Conservation (phyloP, 1,140 invertebrate genomes). For the Bombus waltoni region DNA sequence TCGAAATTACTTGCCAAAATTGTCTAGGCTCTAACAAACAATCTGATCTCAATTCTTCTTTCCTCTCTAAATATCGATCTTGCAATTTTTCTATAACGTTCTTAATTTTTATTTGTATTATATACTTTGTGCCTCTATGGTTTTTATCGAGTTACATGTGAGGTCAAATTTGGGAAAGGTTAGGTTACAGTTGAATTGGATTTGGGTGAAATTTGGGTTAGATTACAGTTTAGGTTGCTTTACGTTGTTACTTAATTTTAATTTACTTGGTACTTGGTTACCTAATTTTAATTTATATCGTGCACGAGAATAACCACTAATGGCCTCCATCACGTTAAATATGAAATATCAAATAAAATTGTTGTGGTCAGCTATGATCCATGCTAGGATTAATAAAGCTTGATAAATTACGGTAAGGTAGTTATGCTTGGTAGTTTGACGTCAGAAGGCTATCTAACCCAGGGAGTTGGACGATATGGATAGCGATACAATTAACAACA, state of each 20-base stretch:
- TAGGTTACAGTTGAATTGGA: background rate
- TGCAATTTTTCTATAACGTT: too few relatives aligned
- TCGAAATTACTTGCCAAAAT: background rate
- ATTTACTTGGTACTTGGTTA: background rate
- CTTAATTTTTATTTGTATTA: too few relatives aligned
- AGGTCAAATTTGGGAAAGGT: background rate
- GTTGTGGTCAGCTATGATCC: background rate
- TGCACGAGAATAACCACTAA: background rate
- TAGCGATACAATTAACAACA: conserved; percentile 3
- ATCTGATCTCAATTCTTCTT: background rate
- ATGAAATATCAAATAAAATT: background rate
- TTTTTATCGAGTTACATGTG: too few relatives aligned
- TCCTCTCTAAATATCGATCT: background rate
- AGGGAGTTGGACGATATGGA: background rate
- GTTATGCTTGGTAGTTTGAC: background rate
- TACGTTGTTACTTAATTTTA: background rate
- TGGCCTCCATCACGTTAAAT: background rate
- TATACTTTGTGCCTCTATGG: too few relatives aligned
- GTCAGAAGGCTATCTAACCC: background rate
- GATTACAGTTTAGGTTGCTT: background rate
- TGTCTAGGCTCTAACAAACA: background rate
- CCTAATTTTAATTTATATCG: background rate
- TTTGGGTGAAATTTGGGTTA: background rate
- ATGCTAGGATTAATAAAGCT: background rate
- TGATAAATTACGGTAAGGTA: background rate